phyloP scores from a whole-genome alignment of 2,797 vertebrate species.

The Pitangus sulphuratus region DNA sequence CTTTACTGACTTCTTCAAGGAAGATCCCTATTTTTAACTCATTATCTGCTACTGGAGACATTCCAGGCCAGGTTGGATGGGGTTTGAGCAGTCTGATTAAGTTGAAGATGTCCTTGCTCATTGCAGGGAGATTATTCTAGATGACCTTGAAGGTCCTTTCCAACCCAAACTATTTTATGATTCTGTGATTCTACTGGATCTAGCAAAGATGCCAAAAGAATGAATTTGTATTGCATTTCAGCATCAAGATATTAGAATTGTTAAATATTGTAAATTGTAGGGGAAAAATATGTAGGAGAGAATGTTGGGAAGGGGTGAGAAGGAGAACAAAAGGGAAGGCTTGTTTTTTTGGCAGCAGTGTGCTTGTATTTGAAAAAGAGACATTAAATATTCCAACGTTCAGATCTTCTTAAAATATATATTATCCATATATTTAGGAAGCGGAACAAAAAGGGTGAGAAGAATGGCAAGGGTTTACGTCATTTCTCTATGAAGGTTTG shows the following conservation, averaged over 20 bases:
- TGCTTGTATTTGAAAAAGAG: constrained; percentile 31
- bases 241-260: neutral
- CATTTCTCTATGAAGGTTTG: constrained; percentile 99
- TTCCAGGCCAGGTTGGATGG: neutral
- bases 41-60: neutral
- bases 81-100: neutral
- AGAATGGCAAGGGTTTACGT: constrained; percentile 96
- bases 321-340: neutral
- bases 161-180: neutral
- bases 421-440: constrained; percentile 52
- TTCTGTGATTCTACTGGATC: neutral
- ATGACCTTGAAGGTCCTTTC: neutral
- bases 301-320: neutral
- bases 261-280: neutral
- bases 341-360: neutral
- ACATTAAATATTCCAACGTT: constrained; percentile 37
- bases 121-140: neutral
- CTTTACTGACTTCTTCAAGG: neutral
- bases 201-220: neutral
- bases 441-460: constrained; percentile 93
- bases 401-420: constrained; percentile 48
- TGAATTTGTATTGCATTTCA: neutral
- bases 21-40: neutral
- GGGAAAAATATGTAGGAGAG: neutral
- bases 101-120: neutral